Conservation (phyloP, 2,888 invertebrate genomes). For the Lingula anatina region DNA sequence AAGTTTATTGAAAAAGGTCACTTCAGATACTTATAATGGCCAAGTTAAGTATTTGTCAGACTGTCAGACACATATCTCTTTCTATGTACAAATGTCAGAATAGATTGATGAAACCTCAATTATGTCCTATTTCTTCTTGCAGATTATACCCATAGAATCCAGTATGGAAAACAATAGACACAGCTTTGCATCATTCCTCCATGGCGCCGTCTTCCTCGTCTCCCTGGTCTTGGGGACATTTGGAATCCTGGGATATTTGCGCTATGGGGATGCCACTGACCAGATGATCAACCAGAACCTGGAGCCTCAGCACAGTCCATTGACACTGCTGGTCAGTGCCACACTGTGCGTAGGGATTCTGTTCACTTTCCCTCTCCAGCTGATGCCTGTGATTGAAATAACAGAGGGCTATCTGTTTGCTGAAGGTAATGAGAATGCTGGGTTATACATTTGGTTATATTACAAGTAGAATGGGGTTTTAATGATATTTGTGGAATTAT, state of each 20-base stretch:
- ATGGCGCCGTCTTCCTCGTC: conserved; percentile 29
- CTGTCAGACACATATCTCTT: too few species aligned
- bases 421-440: too few species aligned
- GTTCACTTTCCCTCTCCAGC: conserved; percentile 46
- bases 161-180: conserved; percentile 49
- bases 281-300: conserved; percentile 45
- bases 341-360: conserved; percentile 40
- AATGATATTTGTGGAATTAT: not conserved
- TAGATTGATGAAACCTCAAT: too few species aligned
- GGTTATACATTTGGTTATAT: too few species aligned
- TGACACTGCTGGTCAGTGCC: conserved; percentile 31
- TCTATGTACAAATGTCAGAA: too few species aligned
- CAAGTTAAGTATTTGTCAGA: too few species aligned
- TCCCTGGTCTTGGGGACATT: conserved; percentile 28
- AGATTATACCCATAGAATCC: conserved; percentile 50
- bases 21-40: too few species aligned
- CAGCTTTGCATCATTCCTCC: conserved; percentile 37
- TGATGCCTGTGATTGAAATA: conserved; percentile 43
- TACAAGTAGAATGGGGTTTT: too few species aligned
- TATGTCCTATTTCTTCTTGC: conserved; percentile 8
- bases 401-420: conserved; percentile 32
- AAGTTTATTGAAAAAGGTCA: too few species aligned
- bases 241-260: conserved; percentile 41
- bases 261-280: conserved; percentile 30
- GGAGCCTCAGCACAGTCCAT: conserved; percentile 14